A percentile compares a stretch with the other conserved stretches of the same genome.
These are phyloP conservation scores for Murina feae DNA, from an alignment of 2,113 vertebrate species.

Conservation along the genomic window DNA sequence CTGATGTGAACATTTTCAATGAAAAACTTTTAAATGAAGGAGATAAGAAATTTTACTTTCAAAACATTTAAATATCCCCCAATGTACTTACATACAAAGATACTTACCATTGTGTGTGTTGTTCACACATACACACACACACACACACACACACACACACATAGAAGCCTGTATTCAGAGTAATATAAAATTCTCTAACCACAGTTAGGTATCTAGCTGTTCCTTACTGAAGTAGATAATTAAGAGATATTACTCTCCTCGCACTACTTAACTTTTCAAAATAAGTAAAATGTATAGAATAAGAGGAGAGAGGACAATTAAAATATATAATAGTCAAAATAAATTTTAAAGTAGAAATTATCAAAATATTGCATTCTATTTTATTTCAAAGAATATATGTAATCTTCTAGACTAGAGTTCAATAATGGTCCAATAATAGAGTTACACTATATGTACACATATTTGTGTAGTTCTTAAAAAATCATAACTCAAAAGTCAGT, in stretches of 20 bases:
- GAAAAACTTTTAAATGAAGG: not conserved
- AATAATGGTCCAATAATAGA: not conserved
- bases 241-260: not conserved
- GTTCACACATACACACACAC: not conserved
- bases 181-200: not conserved
- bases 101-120: not conserved
- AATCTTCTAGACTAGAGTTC: not conserved
- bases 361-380: not conserved
- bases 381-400: conserved; percentile 11
- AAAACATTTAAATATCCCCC: not conserved
- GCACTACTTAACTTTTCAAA: not conserved
- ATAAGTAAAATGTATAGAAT: not conserved
- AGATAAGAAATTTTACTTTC: not conserved
- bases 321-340: not conserved
- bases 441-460: not conserved
- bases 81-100: not conserved
- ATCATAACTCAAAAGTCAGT: not conserved
- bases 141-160: not conserved
- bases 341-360: conserved; percentile 5
- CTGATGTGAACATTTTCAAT: not conserved
- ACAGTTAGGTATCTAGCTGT: not conserved
- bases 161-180: not conserved
- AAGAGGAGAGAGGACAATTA: not conserved
- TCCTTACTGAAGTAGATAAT: not conserved
- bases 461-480: not conserved